Percentiles rank a stretch among this genome's conserved stretches.
These are phyloP conservation scores for Smittia aterrima DNA, from an alignment of 2,888 invertebrate genomes.

Conservation along the genomic window DNA sequence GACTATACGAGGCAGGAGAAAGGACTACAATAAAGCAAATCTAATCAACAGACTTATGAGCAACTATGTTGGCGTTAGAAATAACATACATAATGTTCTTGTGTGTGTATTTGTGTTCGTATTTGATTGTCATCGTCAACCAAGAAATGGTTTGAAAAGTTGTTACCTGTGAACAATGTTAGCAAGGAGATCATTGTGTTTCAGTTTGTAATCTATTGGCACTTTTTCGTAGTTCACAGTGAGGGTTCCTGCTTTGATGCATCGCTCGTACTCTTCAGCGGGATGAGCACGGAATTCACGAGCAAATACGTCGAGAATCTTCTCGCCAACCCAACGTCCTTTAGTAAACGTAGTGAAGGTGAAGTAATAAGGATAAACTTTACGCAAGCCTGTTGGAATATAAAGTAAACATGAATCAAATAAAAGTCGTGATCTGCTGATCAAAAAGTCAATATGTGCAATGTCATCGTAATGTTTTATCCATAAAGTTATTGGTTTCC, in stretches of 20 bases:
- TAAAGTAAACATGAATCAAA: background rate
- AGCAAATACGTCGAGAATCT: constrained; percentile 88
- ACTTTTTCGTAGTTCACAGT: constrained; percentile 93
- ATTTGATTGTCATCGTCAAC: background rate
- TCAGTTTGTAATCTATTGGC: constrained; percentile 84
- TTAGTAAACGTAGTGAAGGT: constrained; percentile 95
- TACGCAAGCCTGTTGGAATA: constrained; percentile 71
- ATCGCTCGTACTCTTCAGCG: constrained; percentile 86
- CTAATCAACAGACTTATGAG: constrained; percentile 1
- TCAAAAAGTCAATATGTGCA: constrained; percentile 23
- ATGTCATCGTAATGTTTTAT: constrained; percentile 31
- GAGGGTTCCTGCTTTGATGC: constrained; percentile 85
- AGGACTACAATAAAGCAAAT: background rate
- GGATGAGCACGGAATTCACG: constrained; percentile 93
- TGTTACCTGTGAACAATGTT: constrained; percentile 91
- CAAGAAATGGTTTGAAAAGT: background rate
- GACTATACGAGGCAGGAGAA: background rate
- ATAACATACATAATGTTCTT: background rate
- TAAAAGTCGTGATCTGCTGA: background rate
- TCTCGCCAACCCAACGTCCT: constrained; percentile 93
- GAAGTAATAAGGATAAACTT: constrained; percentile 96
- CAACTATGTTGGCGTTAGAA: background rate
- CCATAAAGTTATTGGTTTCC: constrained; percentile 20
- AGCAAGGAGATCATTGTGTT: constrained; percentile 89
- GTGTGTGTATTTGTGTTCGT: background rate